phyloP scores from a whole-genome alignment of 1,140 invertebrate species.

The Drosophila willistoni region DNA sequence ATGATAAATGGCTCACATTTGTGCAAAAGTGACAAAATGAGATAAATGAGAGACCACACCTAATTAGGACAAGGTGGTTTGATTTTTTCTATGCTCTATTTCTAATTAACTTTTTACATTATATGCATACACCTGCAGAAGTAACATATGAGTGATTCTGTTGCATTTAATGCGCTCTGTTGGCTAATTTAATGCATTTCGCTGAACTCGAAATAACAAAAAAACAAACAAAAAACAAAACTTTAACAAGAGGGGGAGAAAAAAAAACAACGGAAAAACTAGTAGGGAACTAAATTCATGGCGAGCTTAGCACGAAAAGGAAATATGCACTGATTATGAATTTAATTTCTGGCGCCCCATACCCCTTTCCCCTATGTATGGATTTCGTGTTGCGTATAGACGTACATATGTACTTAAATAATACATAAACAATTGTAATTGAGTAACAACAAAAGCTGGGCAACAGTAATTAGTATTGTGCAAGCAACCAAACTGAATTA shows the following conservation, averaged over 20 bases:
- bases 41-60: no score
- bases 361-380: constrained; percentile 23
- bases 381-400: constrained; percentile 28
- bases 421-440: constrained; percentile 27
- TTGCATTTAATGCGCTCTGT: constrained; percentile 59
- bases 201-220: constrained; percentile 28
- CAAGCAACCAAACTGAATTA: constrained; percentile 48
- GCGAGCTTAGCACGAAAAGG: constrained; percentile 22
- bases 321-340: constrained; percentile 55
- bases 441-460: constrained; percentile 26
- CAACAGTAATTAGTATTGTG: constrained; percentile 54
- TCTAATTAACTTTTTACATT: no score
- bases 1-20: no score
- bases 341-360: constrained; percentile 42
- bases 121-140: not conserved
- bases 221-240: no score
- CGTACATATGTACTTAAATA: constrained; percentile 15
- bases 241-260: not conserved
- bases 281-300: constrained; percentile 3
- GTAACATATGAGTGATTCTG: constrained; percentile 58
- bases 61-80: not conserved
- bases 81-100: constrained; percentile 12
- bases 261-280: not conserved
- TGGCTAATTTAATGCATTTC: constrained; percentile 49
- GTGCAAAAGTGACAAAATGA: no score